Base-by-base conservation (phyloP, 2,888 invertebrate genomes). In the Hofmannophila pseudospretella region DNA sequence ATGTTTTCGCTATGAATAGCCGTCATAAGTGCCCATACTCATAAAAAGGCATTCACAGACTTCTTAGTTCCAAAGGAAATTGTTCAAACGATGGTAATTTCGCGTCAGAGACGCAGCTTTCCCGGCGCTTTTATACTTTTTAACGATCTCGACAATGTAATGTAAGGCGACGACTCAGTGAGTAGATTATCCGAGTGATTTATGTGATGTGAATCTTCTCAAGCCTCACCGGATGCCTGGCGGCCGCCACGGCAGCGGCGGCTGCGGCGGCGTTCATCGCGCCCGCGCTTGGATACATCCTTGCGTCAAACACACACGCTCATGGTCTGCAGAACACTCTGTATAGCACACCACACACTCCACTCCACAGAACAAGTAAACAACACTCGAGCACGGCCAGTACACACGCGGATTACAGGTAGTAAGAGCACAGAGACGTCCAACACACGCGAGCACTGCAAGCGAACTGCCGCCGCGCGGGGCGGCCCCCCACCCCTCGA, bases 171-270 rank as follows among this genome's bases (percentile, higher is more conserved):
- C 38, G 39, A 33, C 45, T 36, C 35, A 29, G 37, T 42, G 31
- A 27, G 42, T 36, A 43, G 47, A 47, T 50, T 47, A 46, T 49
- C 44, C 42, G 36, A 39, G 46, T 45, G 45, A 49, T 42, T 45
- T 49, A 50, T 53, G 46, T 56, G 52, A 47, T 47, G 45, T 46
- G 54, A n/a, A n/a, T n/a, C n/a, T n/a, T n/a, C n/a, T n/a, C n/a
- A n/a, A n/a, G n/a, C 54, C 92, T 93, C 88, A 94, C 94, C 92
- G 94, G 94, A 90, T 94, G 94, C 87, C 94, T 91, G 51, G 94
- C 93, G 85, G 93, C 93, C 84, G 93, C 93, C 75, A 91, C 93
- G 68, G 92, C 94, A 73, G 94, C 94, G 71, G 93, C 93, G 74
- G 93, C 93, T 76, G 93, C 93, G 82, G 93, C 93, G 81, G 94